Evolutionary conservation across 2,113 vertebrate genomes (phyloP).

Genomic region (Spizaetus ornatus): DNA sequence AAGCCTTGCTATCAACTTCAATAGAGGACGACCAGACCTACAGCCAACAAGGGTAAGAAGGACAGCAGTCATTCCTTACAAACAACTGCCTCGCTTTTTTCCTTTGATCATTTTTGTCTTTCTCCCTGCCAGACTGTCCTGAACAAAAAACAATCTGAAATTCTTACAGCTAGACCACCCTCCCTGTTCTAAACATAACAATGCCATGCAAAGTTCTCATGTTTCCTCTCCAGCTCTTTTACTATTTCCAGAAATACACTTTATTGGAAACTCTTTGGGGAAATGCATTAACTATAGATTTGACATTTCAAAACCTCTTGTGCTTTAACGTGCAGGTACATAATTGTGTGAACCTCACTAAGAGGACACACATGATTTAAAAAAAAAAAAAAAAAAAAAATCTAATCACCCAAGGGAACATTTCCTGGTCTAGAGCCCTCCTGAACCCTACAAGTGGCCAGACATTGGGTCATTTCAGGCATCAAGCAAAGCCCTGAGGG

Average conservation of each 20-base stretch:
- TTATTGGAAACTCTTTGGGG: not conserved
- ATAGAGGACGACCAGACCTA: not conserved
- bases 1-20: not conserved
- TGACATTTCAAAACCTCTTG: not conserved
- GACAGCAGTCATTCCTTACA: not conserved
- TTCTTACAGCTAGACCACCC: not conserved
- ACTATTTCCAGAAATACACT: not conserved
- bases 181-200: not conserved
- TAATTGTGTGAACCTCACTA: not conserved
- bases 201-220: not conserved
- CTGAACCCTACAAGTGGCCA: not conserved
- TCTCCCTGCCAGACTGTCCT: not conserved
- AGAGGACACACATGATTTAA: not conserved
- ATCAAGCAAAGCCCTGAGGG: not conserved
- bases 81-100: not conserved
- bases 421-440: not conserved
- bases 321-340: not conserved
- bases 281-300: not conserved
- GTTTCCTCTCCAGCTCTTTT: not conserved
- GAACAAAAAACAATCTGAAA: not conserved
- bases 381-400: not conserved
- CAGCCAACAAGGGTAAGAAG: not conserved
- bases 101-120: not conserved
- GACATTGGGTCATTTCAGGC: not conserved
- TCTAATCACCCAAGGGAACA: not conserved